Base-by-base conservation (phyloP, 2,113 vertebrate species). In the Synodontis membranacea region DNA sequence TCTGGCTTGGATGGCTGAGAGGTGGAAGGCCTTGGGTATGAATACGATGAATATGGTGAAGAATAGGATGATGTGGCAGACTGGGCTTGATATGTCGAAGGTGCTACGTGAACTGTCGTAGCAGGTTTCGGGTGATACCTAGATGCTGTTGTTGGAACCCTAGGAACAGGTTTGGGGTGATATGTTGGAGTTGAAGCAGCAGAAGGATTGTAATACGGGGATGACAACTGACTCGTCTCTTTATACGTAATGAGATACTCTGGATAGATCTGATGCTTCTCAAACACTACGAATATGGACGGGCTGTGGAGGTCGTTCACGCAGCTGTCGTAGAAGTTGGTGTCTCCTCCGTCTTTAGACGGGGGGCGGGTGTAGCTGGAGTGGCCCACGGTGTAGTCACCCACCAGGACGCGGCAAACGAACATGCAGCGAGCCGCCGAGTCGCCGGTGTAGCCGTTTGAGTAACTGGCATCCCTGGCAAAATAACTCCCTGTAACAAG, bases 251-350 rank as follows among this genome's bases (percentile, higher is more conserved):
- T 96, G 28, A 97, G 64, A 81, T 96, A 97, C 88, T 97, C 96
- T 0, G 96, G 96, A 83, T 97, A 97, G 85, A 95, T 89, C 90
- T 97, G 96, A 74, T 96, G 95, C 86, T 97, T 97, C 91, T 97
- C 96, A 58, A 97, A 97, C 87, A 97, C 88, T 8, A 97, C 96
- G 11, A 97, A 97, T 86, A 97, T 95, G 19, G 95, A 93, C 1
- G 96, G 96, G 80, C 95, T 92, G 0, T 39, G 86, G 81, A n/a
- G 0, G 11, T 88, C 89, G 86, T 97, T 93, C 84, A 97, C 96
- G 4, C 96, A 97, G 89, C 96, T 97, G 91, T 97, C 95, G 0
- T 96, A 97, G 88, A 90, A 88, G n/a, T 83, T 2, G 21, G 84
- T 82, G 34, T 85, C 81, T 84, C 87, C 84, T 5, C 87, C 81